Evolutionary conservation across 2,113 vertebrate species (phyloP).

Genomic region (Cavia porcellus): DNA sequence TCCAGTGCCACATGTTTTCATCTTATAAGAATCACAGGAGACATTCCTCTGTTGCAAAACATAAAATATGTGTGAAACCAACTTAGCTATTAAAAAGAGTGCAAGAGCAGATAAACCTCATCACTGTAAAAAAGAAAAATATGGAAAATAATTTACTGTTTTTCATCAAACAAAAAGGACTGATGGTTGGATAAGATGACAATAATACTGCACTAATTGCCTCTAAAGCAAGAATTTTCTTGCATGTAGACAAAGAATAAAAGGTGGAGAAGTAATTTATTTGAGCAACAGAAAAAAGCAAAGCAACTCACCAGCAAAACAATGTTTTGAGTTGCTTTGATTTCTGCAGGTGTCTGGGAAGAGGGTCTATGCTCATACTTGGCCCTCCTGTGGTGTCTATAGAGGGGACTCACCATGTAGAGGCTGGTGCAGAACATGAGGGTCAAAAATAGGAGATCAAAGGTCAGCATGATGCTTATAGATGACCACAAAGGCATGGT

Average conservation of each 20-base stretch:
- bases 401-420: neutral
- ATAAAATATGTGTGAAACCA: no score
- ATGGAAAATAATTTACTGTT: neutral
- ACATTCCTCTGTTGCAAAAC: neutral
- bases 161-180: neutral
- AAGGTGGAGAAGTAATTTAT: neutral
- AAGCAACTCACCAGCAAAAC: neutral
- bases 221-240: neutral
- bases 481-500: fast-evolving
- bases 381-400: no score
- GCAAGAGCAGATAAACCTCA: neutral
- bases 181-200: neutral
- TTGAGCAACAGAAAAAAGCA: neutral
- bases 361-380: neutral
- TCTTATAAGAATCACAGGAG: neutral
- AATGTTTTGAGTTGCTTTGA: neutral
- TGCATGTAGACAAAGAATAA: neutral
- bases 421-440: neutral
- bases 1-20: neutral
- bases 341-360: neutral
- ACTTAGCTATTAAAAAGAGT: neutral
- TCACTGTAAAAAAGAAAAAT: neutral
- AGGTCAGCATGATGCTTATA: neutral
- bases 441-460: neutral
- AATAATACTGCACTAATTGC: neutral